Evolutionary conservation across 2,888 invertebrate species (phyloP).

Genomic region (Steromphala cineraria): DNA sequence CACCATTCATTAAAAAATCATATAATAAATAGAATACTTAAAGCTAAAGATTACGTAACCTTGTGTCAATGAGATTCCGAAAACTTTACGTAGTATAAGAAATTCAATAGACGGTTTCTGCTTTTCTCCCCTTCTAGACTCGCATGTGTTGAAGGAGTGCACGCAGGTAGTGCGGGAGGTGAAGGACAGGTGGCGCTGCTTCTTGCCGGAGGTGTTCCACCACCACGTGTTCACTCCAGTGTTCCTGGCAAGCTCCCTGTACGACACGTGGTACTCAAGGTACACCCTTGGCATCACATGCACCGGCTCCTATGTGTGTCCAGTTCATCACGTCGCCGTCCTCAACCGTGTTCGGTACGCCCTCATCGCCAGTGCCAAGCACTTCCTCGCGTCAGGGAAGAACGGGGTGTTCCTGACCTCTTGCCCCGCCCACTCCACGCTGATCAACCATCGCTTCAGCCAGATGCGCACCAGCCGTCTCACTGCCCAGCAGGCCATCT

Average conservation of each 20-base stretch:
- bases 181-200: slow-evolving; percentile 45
- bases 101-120: too few relatives aligned
- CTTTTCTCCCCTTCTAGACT: slow-evolving; percentile 29
- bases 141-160: slow-evolving; percentile 44
- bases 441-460: slow-evolving; percentile 34
- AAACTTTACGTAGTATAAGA: too few relatives aligned
- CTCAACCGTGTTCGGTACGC: slow-evolving; percentile 34
- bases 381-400: slow-evolving; percentile 41
- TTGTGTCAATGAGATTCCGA: too few relatives aligned
- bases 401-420: slow-evolving; percentile 48
- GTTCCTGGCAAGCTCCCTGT: slow-evolving; percentile 50
- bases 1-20: too few relatives aligned
- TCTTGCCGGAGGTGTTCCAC: slow-evolving; percentile 47
- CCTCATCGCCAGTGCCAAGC: slow-evolving; percentile 23
- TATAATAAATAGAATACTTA: too few relatives aligned
- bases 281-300: slow-evolving; percentile 42
- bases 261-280: slow-evolving; percentile 49
- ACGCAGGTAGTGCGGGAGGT: slow-evolving; percentile 25
- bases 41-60: too few relatives aligned
- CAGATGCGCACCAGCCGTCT: slow-evolving; percentile 23
- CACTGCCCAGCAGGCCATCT: slow-evolving; percentile 39
- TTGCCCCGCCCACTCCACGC: slow-evolving; percentile 46
- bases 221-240: slow-evolving; percentile 46
- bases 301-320: slow-evolving; percentile 31
- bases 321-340: slow-evolving; percentile 25